phyloP scores from a whole-genome alignment of 2,797 vertebrate species.

The Acropternis orthonyx region DNA sequence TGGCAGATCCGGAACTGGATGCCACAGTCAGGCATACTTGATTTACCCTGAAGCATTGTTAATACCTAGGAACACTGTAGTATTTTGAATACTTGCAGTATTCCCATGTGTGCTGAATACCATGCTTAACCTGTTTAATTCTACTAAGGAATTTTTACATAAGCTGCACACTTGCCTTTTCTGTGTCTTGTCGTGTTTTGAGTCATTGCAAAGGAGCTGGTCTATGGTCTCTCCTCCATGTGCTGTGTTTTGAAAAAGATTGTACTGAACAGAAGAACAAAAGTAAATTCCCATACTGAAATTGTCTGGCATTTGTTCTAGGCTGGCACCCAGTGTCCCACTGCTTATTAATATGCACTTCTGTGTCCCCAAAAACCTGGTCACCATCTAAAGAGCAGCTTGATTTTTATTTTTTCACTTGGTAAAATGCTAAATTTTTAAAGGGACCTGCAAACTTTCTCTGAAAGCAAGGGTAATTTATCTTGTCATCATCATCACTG shows the following conservation, averaged over 20 bases:
- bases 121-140: not conserved
- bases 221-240: accelerated
- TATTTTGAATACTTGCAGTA: not conserved
- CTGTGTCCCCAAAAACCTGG: not conserved
- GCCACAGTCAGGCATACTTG: not conserved
- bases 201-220: not conserved
- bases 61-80: not conserved
- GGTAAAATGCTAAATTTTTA: not conserved
- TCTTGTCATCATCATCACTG: not conserved
- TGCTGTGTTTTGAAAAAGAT: not conserved
- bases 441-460: not conserved
- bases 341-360: not conserved
- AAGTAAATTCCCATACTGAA: not conserved
- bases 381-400: not conserved
- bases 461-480: not conserved
- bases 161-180: not conserved
- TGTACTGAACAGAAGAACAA: not conserved
- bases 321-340: not conserved
- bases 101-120: not conserved
- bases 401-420: not conserved
- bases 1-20: not conserved
- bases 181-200: not conserved
- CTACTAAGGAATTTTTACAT: not conserved
- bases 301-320: not conserved
- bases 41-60: not conserved